A percentile compares a stretch with the other conserved stretches of the same genome.
Evolutionary conservation across 2,888 invertebrate genomes (phyloP).

Genomic region (Agapostemon virescens): DNA sequence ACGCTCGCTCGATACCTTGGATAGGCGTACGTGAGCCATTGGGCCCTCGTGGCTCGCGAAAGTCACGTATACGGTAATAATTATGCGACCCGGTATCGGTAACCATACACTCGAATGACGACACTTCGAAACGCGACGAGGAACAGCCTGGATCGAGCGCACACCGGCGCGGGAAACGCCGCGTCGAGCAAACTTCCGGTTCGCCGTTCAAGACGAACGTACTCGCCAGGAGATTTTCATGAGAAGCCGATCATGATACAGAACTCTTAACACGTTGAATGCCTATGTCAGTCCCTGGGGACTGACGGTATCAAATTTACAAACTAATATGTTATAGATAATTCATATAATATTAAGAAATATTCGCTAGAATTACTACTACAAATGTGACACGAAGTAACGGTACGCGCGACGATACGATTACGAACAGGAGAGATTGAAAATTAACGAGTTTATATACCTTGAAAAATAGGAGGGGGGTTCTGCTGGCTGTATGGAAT

Average conservation of each 20-base stretch:
- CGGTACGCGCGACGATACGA: no score
- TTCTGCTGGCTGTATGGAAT: no score
- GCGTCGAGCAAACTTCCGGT: slow-evolving; percentile 14
- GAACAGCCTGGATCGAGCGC: background rate
- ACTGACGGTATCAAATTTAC: no score
- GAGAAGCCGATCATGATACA: background rate
- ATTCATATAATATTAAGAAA: no score
- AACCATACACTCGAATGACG: slow-evolving; percentile 26
- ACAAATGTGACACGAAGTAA: no score
- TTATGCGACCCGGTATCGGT: slow-evolving; percentile 42
- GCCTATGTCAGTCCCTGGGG: no score
- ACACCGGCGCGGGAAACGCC: background rate
- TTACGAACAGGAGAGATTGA: no score
- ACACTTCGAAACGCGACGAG: slow-evolving; percentile 13
- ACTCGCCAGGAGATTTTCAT: background rate
- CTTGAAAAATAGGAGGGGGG: no score
- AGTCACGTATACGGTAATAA: slow-evolving; percentile 52
- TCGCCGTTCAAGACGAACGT: background rate
- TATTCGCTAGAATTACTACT: no score
- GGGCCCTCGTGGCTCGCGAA: background rate
- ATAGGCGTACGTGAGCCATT: slow-evolving; percentile 39
- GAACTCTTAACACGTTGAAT: background rate
- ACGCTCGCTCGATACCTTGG: slow-evolving; percentile 38
- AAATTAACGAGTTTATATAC: no score
- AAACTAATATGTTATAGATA: no score